These are phyloP conservation scores for Arctocebus calabarensis DNA, from an alignment of 2,797 vertebrate genomes.

Conservation along the genomic window DNA sequence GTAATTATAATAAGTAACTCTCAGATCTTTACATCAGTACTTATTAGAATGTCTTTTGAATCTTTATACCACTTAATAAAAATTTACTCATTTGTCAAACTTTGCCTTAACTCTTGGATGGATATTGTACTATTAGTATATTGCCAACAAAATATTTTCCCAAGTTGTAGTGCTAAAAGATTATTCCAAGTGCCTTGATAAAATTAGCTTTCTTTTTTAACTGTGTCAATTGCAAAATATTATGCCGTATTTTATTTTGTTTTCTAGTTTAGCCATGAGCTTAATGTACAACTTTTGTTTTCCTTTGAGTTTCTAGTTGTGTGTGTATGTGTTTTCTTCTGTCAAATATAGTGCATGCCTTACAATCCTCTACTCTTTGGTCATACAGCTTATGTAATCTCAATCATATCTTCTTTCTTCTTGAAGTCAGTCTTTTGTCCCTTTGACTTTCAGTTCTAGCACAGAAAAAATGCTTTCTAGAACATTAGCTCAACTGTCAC, in stretches of 20 bases:
- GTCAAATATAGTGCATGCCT: neutral
- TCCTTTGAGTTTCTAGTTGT: neutral
- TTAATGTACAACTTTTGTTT: constrained; percentile 9
- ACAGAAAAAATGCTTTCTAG: neutral
- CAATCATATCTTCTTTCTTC: neutral
- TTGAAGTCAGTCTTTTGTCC: neutral
- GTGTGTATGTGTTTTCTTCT: neutral
- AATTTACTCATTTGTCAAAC: neutral
- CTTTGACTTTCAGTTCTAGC: neutral
- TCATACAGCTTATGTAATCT: neutral
- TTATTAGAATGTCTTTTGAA: neutral
- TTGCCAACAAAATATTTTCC: neutral
- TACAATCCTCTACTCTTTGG: neutral
- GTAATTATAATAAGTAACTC: neutral
- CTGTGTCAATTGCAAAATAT: neutral
- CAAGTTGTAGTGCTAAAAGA: neutral
- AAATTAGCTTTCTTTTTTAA: neutral
- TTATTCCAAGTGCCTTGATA: neutral
- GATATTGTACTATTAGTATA: neutral
- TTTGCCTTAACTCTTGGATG: neutral
- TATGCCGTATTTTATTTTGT: neutral
- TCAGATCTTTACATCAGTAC: neutral
- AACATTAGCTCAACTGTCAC: neutral
- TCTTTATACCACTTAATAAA: neutral
- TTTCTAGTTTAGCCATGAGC: neutral